phyloP scores from a whole-genome alignment of 92 coral and sea anemone genomes.

The Phenganax marumi region DNA sequence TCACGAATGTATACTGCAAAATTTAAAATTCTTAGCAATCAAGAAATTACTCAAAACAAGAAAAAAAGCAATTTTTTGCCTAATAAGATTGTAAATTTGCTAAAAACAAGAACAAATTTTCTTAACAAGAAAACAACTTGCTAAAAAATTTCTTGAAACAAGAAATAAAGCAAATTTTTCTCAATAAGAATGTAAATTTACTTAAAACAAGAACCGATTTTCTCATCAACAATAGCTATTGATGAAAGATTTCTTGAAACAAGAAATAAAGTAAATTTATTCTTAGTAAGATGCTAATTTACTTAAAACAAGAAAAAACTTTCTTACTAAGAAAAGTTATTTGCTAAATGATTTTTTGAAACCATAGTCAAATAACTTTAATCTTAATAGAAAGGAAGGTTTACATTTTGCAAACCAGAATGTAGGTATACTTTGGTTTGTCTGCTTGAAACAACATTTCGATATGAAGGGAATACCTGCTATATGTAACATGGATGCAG shows the following conservation, averaged over 20 bases:
- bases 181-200: neutral
- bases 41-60: no score
- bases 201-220: conserved; percentile 14
- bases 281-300: neutral
- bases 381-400: no score
- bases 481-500: neutral
- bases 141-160: conserved; percentile 4
- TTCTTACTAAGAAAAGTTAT: conserved; percentile 5
- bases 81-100: neutral
- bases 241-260: neutral
- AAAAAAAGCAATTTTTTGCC: neutral
- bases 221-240: neutral
- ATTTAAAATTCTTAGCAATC: no score
- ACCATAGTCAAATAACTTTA: no score
- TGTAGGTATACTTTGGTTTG: no score
- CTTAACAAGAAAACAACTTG: neutral
- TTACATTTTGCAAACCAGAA: no score
- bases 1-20: conserved; percentile 17
- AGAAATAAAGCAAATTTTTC: neutral
- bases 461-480: neutral
- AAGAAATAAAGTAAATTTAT: neutral
- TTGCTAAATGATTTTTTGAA: neutral
- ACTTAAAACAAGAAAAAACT: conserved; percentile 24
- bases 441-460: no score
- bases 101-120: no score